Percentiles rank a stretch among this genome's conserved stretches.
These are phyloP conservation scores for Leucania comma DNA, from an alignment of 2,888 invertebrate genomes.

Conservation along the genomic window DNA sequence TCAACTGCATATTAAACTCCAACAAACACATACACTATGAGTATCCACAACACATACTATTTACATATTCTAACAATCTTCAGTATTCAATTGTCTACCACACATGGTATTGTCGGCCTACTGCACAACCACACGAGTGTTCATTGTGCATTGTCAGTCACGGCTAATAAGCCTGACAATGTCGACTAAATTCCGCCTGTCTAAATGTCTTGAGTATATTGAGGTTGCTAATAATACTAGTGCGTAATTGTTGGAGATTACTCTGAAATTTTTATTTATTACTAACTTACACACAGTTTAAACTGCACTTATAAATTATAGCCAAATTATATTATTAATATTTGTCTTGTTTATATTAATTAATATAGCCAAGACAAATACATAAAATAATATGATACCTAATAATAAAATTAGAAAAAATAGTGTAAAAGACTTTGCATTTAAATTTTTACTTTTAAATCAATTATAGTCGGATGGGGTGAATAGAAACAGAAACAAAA, in stretches of 20 bases:
- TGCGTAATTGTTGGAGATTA: background rate
- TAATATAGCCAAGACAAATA: too few relatives aligned
- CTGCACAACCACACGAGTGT: slow-evolving; percentile 52
- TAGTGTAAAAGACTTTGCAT: too few relatives aligned
- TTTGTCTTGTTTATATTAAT: too few relatives aligned
- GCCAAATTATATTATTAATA: too few relatives aligned
- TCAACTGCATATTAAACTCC: background rate
- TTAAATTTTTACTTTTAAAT: too few relatives aligned
- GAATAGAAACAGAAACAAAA: too few relatives aligned
- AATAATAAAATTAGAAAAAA: too few relatives aligned
- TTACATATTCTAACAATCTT: background rate
- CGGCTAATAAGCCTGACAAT: slow-evolving; percentile 50
- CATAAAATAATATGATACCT: too few relatives aligned
- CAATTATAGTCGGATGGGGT: too few relatives aligned
- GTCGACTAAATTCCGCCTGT: slow-evolving; percentile 21
- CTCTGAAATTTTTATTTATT: background rate
- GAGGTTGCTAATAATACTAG: background rate
- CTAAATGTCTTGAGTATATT: slow-evolving; percentile 20
- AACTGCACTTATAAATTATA: too few relatives aligned
- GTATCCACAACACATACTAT: background rate
- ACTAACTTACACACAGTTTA: too few relatives aligned
- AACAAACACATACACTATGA: slow-evolving; percentile 2
- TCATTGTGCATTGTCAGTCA: slow-evolving; percentile 54
- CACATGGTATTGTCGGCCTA: slow-evolving; percentile 11
- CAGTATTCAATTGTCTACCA: slow-evolving; percentile 22